A percentile compares a stretch with the other conserved stretches of the same genome.
phyloP scores from a whole-genome alignment of 1,140 invertebrate genomes.

The Mesaphorura yosii region DNA sequence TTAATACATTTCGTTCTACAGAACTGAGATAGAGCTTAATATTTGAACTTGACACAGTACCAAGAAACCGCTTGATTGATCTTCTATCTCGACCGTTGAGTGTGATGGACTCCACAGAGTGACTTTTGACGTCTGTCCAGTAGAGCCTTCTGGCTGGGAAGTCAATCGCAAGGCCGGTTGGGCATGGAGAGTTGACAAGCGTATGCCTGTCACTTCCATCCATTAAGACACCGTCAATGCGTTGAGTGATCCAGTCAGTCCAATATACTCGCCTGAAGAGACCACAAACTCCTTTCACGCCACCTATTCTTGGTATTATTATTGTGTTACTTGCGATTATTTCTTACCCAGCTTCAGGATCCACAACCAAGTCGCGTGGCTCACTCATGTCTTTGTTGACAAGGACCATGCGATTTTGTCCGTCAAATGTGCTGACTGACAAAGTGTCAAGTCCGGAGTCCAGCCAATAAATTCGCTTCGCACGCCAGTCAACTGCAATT shows the following conservation, averaged over 20 bases:
- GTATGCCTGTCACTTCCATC: slow-evolving; percentile 49
- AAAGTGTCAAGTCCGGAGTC: slow-evolving; percentile 47
- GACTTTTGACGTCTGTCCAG: slow-evolving; percentile 61
- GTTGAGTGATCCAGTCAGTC: slow-evolving; percentile 38
- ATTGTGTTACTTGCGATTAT: no score
- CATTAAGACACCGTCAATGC: slow-evolving; percentile 54
- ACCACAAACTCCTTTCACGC: no score
- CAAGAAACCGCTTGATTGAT: slow-evolving; percentile 43
- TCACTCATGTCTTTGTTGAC: slow-evolving; percentile 47
- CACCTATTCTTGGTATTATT: no score
- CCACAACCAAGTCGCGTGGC: slow-evolving; percentile 53
- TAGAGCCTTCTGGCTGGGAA: slow-evolving; percentile 54
- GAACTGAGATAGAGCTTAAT: no score
- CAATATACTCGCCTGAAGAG: slow-evolving; percentile 36
- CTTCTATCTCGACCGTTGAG: slow-evolving; percentile 60
- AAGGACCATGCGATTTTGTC: slow-evolving; percentile 45
- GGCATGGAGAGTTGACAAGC: slow-evolving; percentile 48
- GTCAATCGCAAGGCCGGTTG: slow-evolving; percentile 57
- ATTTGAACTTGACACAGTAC: no score
- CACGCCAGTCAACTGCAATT: slow-evolving; percentile 64
- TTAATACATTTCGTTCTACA: background rate
- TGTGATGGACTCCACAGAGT: slow-evolving; percentile 60
- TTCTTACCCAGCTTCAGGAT: slow-evolving; percentile 49
- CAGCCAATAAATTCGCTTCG: slow-evolving; percentile 58
- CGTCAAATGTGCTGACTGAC: slow-evolving; percentile 48